Evolutionary conservation across 2,113 vertebrate species (phyloP).

Genomic region (Poeciliopsis prolifica): DNA sequence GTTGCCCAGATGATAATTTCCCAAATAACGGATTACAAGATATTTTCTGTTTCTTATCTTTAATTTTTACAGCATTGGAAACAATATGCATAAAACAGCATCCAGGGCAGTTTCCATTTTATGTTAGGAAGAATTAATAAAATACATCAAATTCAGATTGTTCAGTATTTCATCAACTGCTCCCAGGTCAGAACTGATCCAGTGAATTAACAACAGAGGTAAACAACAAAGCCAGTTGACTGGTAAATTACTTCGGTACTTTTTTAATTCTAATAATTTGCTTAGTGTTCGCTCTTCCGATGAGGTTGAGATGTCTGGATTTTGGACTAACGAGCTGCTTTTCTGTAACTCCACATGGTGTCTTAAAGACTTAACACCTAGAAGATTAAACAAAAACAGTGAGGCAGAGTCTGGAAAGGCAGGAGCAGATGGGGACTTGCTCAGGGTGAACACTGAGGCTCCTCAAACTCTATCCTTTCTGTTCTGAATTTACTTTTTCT

Average conservation of each 20-base stretch:
- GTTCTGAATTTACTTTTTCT: constrained; percentile 50
- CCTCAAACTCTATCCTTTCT: constrained; percentile 49
- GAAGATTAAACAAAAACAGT: constrained; percentile 38
- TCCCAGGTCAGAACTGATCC: too few relatives aligned
- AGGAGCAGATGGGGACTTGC: constrained; percentile 35
- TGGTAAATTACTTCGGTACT: not conserved
- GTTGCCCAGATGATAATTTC: too few relatives aligned
- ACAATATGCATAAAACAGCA: too few relatives aligned
- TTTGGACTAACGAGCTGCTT: constrained; percentile 48
- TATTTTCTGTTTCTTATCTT: too few relatives aligned
- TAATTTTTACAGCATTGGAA: too few relatives aligned
- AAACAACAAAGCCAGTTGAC: not conserved
- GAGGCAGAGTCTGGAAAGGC: not conserved
- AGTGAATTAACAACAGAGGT: too few relatives aligned
- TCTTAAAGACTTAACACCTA: constrained; percentile 55
- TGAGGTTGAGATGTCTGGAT: constrained; percentile 13
- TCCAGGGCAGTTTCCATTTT: too few relatives aligned
- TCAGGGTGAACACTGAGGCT: constrained; percentile 39
- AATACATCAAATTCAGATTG: too few relatives aligned
- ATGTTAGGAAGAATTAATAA: too few relatives aligned
- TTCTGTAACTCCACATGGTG: constrained; percentile 57
- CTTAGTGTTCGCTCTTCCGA: not conserved
- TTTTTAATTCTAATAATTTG: not conserved
- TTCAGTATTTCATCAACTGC: too few relatives aligned
- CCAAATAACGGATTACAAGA: too few relatives aligned